Base-by-base conservation (phyloP, 2,797 vertebrate genomes). In the Cyprinella venusta region DNA sequence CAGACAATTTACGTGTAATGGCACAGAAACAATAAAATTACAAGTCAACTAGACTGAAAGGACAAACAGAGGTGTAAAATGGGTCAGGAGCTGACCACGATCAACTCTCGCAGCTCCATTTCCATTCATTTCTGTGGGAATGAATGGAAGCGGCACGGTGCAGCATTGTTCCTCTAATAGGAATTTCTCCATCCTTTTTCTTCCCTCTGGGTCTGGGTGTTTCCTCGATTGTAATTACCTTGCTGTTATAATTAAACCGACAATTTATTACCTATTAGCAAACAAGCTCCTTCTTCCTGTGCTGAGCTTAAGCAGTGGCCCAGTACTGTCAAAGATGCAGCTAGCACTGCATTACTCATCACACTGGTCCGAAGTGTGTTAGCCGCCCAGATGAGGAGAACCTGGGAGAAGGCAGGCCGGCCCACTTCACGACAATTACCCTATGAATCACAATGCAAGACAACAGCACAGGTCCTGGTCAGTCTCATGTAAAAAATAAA, bases 321-420 rank as follows among this genome's bases (percentile, higher is more conserved):
- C 86, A 92, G 89, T 91, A 92, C 87, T 92, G 91, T 94, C 92
- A 93, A 71, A 82, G 87, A 76, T 75, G 84, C 83, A 89, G 85
- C 45, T 81, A 72, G 79, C 80, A 81, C 85, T 81, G 85, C 91
- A 93, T 92, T 92, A 87, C 78, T 88, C 81, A 87, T 84, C 52
- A 87, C 81, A 79, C 87, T 33, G 82, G 70, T 80, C 76, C 54
- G 45, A 64, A 79, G 42, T 85, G 80, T 85, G 82, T 79, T 86
- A 76, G 76, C 84, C 69, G 81, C 76, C 85, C 59, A 84, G 79
- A 83, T 83, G 82, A 87, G 83, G 78, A 79, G 77, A 79, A 84
- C 79, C 75, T 71, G 77, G 48, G 56, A 71, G 36, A 84, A 72
- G 76, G 76, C 76, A 85, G 63, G 80, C 79, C 48, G 54, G 77